These are phyloP conservation scores for Mechanitis messenoides DNA, from an alignment of 2,888 invertebrate species.

Conservation along the genomic window DNA sequence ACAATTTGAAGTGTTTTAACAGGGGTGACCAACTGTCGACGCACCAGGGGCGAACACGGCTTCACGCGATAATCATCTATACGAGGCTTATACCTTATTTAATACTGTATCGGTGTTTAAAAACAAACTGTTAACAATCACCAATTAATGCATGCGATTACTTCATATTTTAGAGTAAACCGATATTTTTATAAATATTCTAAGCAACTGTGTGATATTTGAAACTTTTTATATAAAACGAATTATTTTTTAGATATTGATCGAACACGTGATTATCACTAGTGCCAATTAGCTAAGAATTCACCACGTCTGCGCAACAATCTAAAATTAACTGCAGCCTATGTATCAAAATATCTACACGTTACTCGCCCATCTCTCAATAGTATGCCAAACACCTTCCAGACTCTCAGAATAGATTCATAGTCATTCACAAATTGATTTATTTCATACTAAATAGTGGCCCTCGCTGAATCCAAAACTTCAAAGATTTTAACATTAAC, in stretches of 20 bases:
- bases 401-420: constrained; percentile 70
- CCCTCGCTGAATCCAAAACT: not conserved
- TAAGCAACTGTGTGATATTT: too few species aligned
- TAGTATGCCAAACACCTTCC: constrained; percentile 77
- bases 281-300: constrained; percentile 75
- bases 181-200: too few species aligned
- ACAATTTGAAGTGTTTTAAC: constrained; percentile 73
- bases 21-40: constrained; percentile 76
- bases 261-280: constrained; percentile 65
- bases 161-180: too few species aligned
- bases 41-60: constrained; percentile 66
- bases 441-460: constrained; percentile 37
- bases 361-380: constrained; percentile 75
- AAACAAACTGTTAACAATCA: constrained; percentile 28
- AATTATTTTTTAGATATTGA: constrained; percentile 33
- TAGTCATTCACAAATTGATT: constrained; percentile 60
- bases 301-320: constrained; percentile 75
- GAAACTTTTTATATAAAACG: not conserved
- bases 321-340: constrained; percentile 77
- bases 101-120: constrained; percentile 43
- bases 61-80: constrained; percentile 74
- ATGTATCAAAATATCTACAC: constrained; percentile 76
- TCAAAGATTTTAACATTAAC: not conserved
- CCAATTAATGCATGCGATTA: constrained; percentile 3
- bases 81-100: constrained; percentile 65